Conservation (phyloP, 2,113 vertebrate species). For the Dromaius novaehollandiae region DNA sequence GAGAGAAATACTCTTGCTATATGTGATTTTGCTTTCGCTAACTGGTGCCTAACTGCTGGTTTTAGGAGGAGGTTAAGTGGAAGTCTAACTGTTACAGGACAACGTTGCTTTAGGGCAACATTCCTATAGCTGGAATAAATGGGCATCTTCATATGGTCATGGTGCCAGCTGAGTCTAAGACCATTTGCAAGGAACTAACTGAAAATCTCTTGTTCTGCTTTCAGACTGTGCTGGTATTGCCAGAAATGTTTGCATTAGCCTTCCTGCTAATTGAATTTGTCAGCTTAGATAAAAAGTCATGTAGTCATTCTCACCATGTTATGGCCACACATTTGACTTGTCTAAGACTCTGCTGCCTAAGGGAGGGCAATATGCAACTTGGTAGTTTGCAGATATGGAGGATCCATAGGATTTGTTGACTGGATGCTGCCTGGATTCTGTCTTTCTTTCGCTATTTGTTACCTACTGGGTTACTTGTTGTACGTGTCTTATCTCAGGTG, state of each 20-base stretch:
- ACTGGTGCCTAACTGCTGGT: not conserved
- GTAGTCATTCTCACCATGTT: not conserved
- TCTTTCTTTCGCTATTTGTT: not conserved
- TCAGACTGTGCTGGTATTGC: not conserved
- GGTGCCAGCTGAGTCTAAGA: not conserved
- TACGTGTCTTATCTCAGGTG: not conserved
- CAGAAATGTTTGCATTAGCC: not conserved
- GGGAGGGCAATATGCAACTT: not conserved
- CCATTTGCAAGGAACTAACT: not conserved
- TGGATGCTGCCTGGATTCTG: not conserved
- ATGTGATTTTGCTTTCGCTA: not conserved
- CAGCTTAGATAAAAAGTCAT: not conserved
- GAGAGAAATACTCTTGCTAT: not conserved
- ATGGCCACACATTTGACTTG: not conserved
- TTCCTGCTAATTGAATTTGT: not conserved
- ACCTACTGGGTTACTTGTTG: not conserved
- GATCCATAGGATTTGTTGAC: not conserved
- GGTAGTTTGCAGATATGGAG: not conserved
- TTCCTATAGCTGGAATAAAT: not conserved
- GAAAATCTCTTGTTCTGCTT: not conserved
- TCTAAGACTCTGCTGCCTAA: not conserved
- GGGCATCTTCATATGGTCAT: not conserved
- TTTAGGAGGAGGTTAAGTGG: not conserved
- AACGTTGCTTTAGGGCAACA: not conserved
- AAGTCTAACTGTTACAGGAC: not conserved